Conservation (phyloP, 2,113 vertebrate genomes). For the Pongo abelii region DNA sequence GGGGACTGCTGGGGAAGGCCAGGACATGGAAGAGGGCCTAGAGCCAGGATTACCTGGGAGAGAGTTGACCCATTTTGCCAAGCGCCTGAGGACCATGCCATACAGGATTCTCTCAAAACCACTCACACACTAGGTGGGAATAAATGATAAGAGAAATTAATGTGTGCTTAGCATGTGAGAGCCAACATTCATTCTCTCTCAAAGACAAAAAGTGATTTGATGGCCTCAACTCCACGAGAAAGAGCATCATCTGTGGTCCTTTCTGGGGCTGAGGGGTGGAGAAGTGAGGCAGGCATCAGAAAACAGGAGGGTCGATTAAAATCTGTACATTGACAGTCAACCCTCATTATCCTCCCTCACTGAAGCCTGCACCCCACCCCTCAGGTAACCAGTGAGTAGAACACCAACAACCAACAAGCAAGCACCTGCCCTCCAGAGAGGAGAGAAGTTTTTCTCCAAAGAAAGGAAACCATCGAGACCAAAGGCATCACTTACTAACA, state of each 20-base stretch:
- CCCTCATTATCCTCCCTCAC: rapidly evolving
- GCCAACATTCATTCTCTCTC: too few relatives aligned
- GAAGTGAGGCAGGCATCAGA: not conserved
- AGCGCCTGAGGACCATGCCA: not conserved
- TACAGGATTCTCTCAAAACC: not conserved
- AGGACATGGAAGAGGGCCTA: rapidly evolving
- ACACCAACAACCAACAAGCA: not conserved
- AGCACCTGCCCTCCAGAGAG: not conserved
- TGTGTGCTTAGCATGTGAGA: rapidly evolving
- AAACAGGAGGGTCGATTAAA: not conserved
- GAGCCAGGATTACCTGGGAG: too few relatives aligned
- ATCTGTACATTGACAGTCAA: rapidly evolving
- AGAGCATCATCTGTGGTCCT: too few relatives aligned
- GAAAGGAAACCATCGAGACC: too few relatives aligned
- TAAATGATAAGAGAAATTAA: rapidly evolving
- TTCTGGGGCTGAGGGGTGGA: rapidly evolving
- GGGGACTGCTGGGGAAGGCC: not conserved
- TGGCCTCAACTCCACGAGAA: too few relatives aligned
- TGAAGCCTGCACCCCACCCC: rapidly evolving
- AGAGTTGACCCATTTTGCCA: not conserved
- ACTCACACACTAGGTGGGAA: rapidly evolving
- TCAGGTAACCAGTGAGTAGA: rapidly evolving
- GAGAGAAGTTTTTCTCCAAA: not conserved
- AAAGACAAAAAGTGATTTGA: too few relatives aligned
- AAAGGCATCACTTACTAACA: rapidly evolving